phyloP scores from a whole-genome alignment of 2,888 invertebrate genomes.

The Hartigia nigra region DNA sequence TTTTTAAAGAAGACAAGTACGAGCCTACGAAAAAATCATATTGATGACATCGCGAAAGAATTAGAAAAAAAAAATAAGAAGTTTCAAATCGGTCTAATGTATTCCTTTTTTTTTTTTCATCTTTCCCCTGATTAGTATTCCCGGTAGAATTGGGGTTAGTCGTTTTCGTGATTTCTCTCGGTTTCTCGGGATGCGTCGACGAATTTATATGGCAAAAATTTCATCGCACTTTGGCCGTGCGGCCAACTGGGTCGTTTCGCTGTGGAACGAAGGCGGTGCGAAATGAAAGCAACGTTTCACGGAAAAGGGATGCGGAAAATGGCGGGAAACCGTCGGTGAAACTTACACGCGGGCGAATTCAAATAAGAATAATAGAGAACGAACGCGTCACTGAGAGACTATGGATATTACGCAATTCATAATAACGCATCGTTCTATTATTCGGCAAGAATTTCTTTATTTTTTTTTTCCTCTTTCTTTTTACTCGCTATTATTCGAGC shows the following conservation, averaged over 20 bases:
- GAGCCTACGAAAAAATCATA: background rate
- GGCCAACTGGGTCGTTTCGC: background rate
- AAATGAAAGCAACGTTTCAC: background rate
- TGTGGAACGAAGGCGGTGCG: background rate
- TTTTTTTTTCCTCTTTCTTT: constrained; percentile 16
- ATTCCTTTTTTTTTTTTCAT: background rate
- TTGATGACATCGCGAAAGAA: background rate
- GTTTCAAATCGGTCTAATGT: background rate
- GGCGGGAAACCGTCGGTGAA: background rate
- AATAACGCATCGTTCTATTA: background rate
- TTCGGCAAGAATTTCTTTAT: constrained; percentile 14
- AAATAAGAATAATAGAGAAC: background rate
- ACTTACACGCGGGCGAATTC: background rate
- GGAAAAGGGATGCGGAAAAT: background rate
- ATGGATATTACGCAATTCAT: background rate
- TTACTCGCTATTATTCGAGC: constrained; percentile 26
- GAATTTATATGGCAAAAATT: background rate
- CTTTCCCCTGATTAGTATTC: background rate
- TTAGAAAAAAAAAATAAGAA: background rate
- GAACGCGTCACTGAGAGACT: background rate
- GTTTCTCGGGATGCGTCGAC: background rate
- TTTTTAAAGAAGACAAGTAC: background rate
- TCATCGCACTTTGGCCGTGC: background rate
- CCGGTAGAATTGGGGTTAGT: background rate
- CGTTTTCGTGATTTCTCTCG: background rate